Conservation (phyloP, 2,888 invertebrate genomes). For the Sepioteuthis lessoniana region DNA sequence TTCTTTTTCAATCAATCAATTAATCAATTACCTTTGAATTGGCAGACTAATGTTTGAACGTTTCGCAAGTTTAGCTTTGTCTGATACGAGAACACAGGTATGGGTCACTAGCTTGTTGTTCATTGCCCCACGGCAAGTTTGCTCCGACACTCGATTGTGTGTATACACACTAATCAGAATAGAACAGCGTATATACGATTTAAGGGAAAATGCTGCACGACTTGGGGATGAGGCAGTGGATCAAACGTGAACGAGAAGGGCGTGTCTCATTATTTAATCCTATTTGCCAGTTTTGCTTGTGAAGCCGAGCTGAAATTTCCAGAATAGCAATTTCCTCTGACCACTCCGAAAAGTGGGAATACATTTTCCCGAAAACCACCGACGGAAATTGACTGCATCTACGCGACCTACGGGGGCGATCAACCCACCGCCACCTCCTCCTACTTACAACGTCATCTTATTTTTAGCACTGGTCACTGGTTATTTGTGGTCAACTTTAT, state of each 20-base stretch:
- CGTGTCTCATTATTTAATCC: conserved; percentile 2
- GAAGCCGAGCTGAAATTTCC: conserved; percentile 2
- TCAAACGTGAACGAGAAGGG: background rate
- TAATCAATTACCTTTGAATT: too few species aligned
- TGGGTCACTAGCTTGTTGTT: background rate
- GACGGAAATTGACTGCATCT: background rate
- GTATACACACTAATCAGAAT: background rate
- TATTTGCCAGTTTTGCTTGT: background rate
- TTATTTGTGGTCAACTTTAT: background rate
- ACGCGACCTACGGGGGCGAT: background rate
- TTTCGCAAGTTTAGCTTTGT: too few species aligned
- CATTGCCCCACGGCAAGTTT: background rate
- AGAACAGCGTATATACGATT: background rate
- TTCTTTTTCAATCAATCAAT: too few species aligned
- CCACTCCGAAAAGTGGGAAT: background rate
- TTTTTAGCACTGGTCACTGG: background rate
- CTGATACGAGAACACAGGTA: too few species aligned
- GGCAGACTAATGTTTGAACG: too few species aligned
- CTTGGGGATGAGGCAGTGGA: background rate
- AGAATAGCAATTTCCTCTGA: background rate
- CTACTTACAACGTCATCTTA: background rate
- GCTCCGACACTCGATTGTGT: background rate
- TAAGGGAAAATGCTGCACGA: background rate
- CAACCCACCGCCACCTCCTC: background rate
- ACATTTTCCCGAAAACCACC: background rate